Base-by-base conservation (phyloP, 2,113 vertebrate species). In the Chitala chitala region DNA sequence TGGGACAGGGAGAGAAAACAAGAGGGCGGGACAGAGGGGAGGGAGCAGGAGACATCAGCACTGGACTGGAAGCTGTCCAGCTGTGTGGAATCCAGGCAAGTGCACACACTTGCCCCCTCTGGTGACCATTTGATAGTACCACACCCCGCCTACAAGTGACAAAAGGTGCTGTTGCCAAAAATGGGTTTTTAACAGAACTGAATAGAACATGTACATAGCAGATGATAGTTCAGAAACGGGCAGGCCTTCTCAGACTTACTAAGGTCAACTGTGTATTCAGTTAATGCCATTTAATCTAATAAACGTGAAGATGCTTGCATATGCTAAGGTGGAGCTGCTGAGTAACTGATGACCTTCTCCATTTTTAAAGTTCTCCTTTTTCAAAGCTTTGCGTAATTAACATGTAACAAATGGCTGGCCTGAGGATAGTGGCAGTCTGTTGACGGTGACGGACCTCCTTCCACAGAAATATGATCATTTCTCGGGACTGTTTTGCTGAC, bases 11-110 rank as follows among this genome's bases (percentile, higher is more conserved):
- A 69, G 73, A 38, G 54, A 50, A 44, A 56, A 44, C 33, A 20
- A 55, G 63, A 26, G 63, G 40, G 58, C 0, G 15, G 44, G 36
- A 48, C 40, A 36, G 10, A 44, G 51, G 68, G 55, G 42, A 22
- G 26, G 1, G 53, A 63, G 56, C 58, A 24, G 44, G 75, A 69
- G 78, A 77, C 69, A 78, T 76, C 78, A 72, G 77, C 78, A 74
- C 68, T 79, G 75, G 75, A 74, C 79, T 84, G 80, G 80, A 84
- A 79, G 75, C 42, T 63, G 73, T 79, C 80, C 80, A 79, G 79
- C 80, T 82, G 77, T 75, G 76, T 58, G 33, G 69, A 72, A 75
- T 79, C 74, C 70, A 73, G 26, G 73, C n/a, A 8, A 46, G 63
- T 26, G 36, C 7, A 40, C 77, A 40, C 74, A 54, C 53, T 58